Percentiles rank a stretch among this genome's conserved stretches.
Evolutionary conservation across 1,140 invertebrate species (phyloP).

Genomic region (Paramacrobiotus metropolitanus): DNA sequence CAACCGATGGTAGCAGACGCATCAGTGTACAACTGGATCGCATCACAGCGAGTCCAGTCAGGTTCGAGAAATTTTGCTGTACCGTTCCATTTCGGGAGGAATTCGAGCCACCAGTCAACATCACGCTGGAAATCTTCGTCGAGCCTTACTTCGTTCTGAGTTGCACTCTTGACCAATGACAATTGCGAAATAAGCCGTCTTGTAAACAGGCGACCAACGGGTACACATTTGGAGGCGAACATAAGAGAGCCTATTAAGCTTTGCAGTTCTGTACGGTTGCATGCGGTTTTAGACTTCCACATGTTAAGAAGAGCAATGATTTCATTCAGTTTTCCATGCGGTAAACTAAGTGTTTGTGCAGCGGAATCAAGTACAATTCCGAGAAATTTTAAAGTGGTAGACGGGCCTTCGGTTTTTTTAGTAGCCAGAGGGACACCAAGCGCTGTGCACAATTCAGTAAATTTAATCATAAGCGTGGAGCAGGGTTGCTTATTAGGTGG

Average conservation of each 20-base stretch:
- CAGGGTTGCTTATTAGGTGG: not conserved
- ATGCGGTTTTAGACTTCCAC: not conserved
- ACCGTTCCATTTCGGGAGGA: not conserved
- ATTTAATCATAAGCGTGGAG: not conserved
- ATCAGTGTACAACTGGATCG: not conserved
- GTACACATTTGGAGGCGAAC: not conserved
- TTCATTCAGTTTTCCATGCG: not conserved
- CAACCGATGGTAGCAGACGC: not conserved
- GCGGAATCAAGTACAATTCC: not conserved
- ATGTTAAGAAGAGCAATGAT: not conserved
- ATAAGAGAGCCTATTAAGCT: not conserved
- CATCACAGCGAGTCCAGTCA: not conserved
- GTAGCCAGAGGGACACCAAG: not conserved
- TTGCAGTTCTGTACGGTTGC: not conserved
- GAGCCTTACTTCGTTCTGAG: not conserved
- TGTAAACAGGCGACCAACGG: not conserved
- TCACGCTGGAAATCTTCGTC: not conserved
- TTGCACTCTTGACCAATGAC: too few species aligned
- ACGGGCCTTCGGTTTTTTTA: not conserved
- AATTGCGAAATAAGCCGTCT: not conserved
- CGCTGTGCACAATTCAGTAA: not conserved
- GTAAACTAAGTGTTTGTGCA: not conserved
- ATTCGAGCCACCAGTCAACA: not conserved
- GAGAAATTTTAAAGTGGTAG: not conserved
- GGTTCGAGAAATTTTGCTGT: not conserved